Percentiles rank a stretch among this genome's conserved stretches.
phyloP scores from a whole-genome alignment of 2,113 vertebrate species.

The Ammodytes marinus region DNA sequence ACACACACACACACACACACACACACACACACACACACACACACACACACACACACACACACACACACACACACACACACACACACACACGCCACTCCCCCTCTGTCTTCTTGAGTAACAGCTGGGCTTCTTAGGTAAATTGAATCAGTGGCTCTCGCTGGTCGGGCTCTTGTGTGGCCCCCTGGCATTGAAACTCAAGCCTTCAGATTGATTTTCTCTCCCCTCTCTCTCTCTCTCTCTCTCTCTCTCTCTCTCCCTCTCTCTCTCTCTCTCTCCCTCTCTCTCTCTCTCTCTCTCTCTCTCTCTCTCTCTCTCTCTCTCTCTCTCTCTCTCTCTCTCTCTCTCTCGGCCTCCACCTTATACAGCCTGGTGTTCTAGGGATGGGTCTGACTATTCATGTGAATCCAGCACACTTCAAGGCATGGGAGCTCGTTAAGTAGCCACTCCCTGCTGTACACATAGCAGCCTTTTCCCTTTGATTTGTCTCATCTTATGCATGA shows the following conservation, averaged over 20 bases:
- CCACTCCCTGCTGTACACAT: constrained; percentile 17
- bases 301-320: neutral
- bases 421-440: constrained; percentile 1
- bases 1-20: neutral
- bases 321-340: neutral
- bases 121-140: constrained; percentile 71
- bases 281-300: neutral
- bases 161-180: constrained; percentile 55
- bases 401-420: constrained; percentile 35
- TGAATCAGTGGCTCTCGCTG: constrained; percentile 64
- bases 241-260: neutral
- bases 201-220: constrained; percentile 72
- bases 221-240: neutral
- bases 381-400: constrained; percentile 11
- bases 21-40: constrained; percentile 31
- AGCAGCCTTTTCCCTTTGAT: neutral
- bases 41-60: constrained; percentile 32
- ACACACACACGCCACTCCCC: constrained; percentile 34
- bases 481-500: constrained; percentile 11
- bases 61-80: neutral
- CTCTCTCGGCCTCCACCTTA: neutral
- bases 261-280: neutral
- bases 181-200: constrained; percentile 69
- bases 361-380: constrained; percentile 27
- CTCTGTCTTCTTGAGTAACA: constrained; percentile 47